Evolutionary conservation across 2,888 invertebrate genomes (phyloP), one percentile per base, ranked within the genome.

Genomic region (Drosophila crucigera): DNA sequence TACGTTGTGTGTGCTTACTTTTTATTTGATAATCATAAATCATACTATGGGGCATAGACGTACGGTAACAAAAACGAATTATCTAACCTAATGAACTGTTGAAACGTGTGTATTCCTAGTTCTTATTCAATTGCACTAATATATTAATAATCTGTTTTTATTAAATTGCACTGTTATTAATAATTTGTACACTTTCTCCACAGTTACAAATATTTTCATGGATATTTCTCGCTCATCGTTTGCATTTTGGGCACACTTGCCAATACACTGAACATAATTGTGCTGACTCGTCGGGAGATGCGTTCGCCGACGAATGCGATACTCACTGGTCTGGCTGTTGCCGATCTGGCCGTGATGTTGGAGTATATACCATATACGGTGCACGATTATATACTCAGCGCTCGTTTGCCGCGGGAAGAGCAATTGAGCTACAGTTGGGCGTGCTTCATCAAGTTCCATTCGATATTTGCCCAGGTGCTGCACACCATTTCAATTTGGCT

Each of bases 401-500:
- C 91, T 62, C 91, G 80, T 55, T 93, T 90, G 93, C 94, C 80
- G 84, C 90, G 94, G 25, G 93, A 94, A 49, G 94, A 94, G 63
- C 94, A 94, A 54, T 94, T 94, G 77, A 94, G 94, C 54, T 97
- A 97, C 92, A 94, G 95, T 4, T 97, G 97, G 97, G 95, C 97
- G 0, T 95, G 96, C 33, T 97, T 97, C 92, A 96, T 97, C 22
- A 95, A 97, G 79, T 97, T 98, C 89, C 98, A 98, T 93, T 97
- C 97, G 43, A 96, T 97, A 91, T 98, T 98, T 93, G 96, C 97
- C 22, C 98, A 98, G 93, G 96, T 97, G 39, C 96, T 96, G 91
- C 97, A 97, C 93, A 98, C 98, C 3, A 97, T 98, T 78, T 97
- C 98, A 2, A 98, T 98, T 83, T 98, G 97, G 96, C 94, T 99